These are phyloP conservation scores for Euwallacea similis DNA, from an alignment of 1,140 invertebrate genomes.

Conservation along the genomic window DNA sequence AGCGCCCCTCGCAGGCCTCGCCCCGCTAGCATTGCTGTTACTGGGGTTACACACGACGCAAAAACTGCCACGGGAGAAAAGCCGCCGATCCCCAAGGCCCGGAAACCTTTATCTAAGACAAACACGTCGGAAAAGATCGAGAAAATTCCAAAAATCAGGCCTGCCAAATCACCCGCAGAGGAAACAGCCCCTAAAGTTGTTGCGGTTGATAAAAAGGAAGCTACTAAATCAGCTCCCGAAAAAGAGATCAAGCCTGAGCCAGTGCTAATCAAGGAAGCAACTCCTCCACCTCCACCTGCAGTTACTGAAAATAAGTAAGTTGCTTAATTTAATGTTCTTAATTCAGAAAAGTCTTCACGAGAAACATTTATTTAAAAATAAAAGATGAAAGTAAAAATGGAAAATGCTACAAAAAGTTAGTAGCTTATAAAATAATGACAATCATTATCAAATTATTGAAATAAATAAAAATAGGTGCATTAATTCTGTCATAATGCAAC, in stretches of 20 bases:
- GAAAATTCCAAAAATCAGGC: slow-evolving; percentile 43
- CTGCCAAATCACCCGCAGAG: slow-evolving; percentile 44
- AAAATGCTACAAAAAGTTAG: too few relatives aligned
- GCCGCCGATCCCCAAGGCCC: slow-evolving; percentile 51
- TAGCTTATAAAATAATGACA: too few relatives aligned
- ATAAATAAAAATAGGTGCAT: not conserved
- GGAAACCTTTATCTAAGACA: slow-evolving; percentile 49
- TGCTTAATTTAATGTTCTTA: not conserved
- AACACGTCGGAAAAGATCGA: slow-evolving; percentile 44
- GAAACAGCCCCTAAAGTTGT: slow-evolving; percentile 30
- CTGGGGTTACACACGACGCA: slow-evolving; percentile 65
- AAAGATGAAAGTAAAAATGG: too few relatives aligned
- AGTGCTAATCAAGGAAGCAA: slow-evolving; percentile 24
- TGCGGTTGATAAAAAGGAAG: slow-evolving; percentile 27
- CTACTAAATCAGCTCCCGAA: slow-evolving; percentile 22
- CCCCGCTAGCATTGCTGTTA: slow-evolving; percentile 80
- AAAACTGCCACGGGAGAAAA: slow-evolving; percentile 41
- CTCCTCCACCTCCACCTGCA: slow-evolving; percentile 14
- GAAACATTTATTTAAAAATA: too few relatives aligned
- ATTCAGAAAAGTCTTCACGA: too few relatives aligned
- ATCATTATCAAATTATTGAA: too few relatives aligned
- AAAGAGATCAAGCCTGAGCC: slow-evolving; percentile 22
- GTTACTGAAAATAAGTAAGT: slow-evolving; percentile 22
- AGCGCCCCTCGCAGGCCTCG: slow-evolving; percentile 68
- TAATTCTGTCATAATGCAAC: too few relatives aligned